Base-by-base conservation (phyloP, 1,140 invertebrate species). In the Ladona fulva region DNA sequence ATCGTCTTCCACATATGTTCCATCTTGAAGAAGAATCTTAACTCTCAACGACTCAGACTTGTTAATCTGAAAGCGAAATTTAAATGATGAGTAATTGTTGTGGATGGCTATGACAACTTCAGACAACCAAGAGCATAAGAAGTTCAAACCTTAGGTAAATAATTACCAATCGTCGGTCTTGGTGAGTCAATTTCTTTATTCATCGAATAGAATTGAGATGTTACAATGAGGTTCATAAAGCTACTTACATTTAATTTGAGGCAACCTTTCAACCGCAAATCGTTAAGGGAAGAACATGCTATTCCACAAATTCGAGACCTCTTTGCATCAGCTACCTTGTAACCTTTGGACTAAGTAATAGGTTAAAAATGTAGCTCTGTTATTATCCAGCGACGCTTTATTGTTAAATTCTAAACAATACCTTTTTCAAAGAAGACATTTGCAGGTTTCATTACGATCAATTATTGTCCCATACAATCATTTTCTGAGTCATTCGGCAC, bases 1-100 rank as follows among this genome's bases (percentile, higher is more conserved):
- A 59, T 94, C 91, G 80, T 88, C 89, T 75, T 92, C 90, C 25
- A 94, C 88, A 79, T 89, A 85, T 24, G 92, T 93, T 59, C 93
- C 93, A 84, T 94, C 92, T 59, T 89, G 83, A 0, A 87, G 80
- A 59, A 84, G 85, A 59, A 87, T 79, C 25, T 82, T 82, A 22
- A 86, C 80, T 77, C 83, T 81, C 85, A 84, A 78, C 82, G 86
- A 80, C 86, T 85, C 37, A 59, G 85, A 81, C 42, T 83, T 82
- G 1, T 12, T 22, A 66, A 66, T 19, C 52, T 66, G 52, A 6
- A 66, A 66, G 3, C 29, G 29, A 37, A 37, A 5, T n/a, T n/a
- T n/a, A n/a, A n/a, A n/a, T n/a, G n/a, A n/a, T n/a, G n/a, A n/a
- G n/a, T n/a, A n/a, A n/a, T n/a, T n/a, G n/a, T n/a, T n/a, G n/a